phyloP scores from a whole-genome alignment of 2,888 invertebrate genomes.

The Apodemia duryi region DNA sequence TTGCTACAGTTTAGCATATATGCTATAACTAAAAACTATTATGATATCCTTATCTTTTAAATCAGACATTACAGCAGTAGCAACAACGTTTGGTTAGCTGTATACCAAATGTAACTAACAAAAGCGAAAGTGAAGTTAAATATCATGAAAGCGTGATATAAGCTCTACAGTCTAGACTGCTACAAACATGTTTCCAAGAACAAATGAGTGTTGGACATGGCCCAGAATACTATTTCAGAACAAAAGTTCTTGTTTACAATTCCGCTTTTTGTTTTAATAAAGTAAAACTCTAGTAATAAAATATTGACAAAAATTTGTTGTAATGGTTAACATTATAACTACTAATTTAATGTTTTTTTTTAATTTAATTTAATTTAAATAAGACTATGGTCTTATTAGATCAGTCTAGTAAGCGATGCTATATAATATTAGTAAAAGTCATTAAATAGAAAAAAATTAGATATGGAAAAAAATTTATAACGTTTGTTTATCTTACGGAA shows the following conservation, averaged over 20 bases:
- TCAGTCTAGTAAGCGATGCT: too few species aligned
- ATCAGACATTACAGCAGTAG: not conserved
- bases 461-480: not conserved
- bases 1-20: too few species aligned
- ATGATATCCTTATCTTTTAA: not conserved
- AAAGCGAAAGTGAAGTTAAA: conserved; percentile 11
- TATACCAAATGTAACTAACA: not conserved
- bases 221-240: not conserved
- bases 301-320: too few species aligned
- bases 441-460: not conserved
- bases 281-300: not conserved
- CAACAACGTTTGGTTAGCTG: not conserved
- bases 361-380: too few species aligned
- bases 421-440: not conserved
- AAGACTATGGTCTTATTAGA: too few species aligned
- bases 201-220: conserved; percentile 2
- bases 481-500: not conserved
- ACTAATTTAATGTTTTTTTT: too few species aligned
- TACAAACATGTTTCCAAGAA: conserved; percentile 4
- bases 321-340: too few species aligned
- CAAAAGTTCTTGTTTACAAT: conserved; percentile 11
- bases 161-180: conserved; percentile 8
- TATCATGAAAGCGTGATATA: conserved; percentile 4
- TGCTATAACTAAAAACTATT: too few species aligned
- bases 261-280: not conserved